Conservation (phyloP, 2,888 invertebrate species). For the Zygothrica quintamaculata region DNA sequence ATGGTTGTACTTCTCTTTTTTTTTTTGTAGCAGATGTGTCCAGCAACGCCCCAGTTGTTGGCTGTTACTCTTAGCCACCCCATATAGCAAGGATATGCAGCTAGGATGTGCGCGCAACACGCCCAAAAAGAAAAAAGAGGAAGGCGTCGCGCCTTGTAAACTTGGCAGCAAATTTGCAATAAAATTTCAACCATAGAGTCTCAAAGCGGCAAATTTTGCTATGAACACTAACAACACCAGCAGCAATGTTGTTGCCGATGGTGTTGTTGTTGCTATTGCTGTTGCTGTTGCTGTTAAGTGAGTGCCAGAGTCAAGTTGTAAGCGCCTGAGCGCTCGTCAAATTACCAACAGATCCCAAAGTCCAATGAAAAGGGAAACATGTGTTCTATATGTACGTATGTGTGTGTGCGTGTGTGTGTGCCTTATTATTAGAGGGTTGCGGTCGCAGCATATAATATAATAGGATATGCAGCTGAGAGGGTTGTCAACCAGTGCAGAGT, state of each 20-base stretch:
- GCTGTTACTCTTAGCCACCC: no score
- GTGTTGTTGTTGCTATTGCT: conserved; percentile 11
- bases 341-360: conserved; percentile 54
- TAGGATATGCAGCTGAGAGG: conserved; percentile 20
- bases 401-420: conserved; percentile 1
- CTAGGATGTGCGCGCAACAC: neutral
- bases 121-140: conserved; percentile 5
- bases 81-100: neutral
- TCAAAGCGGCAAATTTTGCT: conserved; percentile 64
- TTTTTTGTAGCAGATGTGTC: conserved; percentile 68
- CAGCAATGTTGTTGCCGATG: conserved; percentile 16
- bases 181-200: conserved; percentile 54
- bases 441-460: conserved; percentile 32
- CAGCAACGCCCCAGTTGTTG: conserved; percentile 49
- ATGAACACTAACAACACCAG: conserved; percentile 49
- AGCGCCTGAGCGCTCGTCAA: conserved; percentile 64
- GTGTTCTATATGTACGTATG: neutral
- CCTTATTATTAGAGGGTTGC: conserved; percentile 47
- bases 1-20: no score
- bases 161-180: conserved; percentile 63
- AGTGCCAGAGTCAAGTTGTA: conserved; percentile 77
- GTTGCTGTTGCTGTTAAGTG: conserved; percentile 49
- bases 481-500: conserved; percentile 53
- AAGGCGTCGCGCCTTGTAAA: conserved; percentile 10
- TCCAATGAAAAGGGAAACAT: neutral